phyloP scores from a whole-genome alignment of 1,140 invertebrate species.

The Caenorhabditis latens region DNA sequence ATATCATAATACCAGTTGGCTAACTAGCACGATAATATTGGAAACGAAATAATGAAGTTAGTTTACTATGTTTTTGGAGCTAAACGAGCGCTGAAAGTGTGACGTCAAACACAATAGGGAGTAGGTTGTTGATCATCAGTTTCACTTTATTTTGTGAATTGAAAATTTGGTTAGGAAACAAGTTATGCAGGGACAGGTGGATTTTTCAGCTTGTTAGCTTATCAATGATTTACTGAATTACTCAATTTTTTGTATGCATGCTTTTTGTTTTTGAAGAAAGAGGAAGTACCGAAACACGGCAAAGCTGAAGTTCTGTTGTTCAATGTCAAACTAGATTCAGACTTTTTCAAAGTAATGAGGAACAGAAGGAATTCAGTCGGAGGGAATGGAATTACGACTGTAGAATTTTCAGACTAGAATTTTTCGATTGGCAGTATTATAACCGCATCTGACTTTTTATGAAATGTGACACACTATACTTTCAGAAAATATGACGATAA shows the following conservation, averaged over 20 bases:
- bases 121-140: constrained; percentile 18
- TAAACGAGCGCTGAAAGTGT: not conserved
- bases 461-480: too few species aligned
- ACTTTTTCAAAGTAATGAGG: too few species aligned
- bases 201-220: not conserved
- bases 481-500: too few species aligned
- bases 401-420: too few species aligned
- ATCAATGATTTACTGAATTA: not conserved
- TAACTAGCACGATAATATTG: not conserved
- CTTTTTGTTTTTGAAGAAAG: too few species aligned
- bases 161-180: not conserved
- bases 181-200: not conserved
- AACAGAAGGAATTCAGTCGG: too few species aligned
- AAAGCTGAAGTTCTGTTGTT: too few species aligned
- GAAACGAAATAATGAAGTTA: not conserved
- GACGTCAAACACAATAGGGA: constrained; percentile 37
- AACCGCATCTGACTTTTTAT: too few species aligned
- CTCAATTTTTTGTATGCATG: not conserved
- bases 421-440: too few species aligned
- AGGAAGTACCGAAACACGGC: not conserved
- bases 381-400: too few species aligned
- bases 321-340: too few species aligned
- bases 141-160: not conserved
- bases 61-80: not conserved
- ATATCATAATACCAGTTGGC: not conserved